Conservation (phyloP, 2,797 vertebrate genomes). For the Odontamblyopus lacepedii region DNA sequence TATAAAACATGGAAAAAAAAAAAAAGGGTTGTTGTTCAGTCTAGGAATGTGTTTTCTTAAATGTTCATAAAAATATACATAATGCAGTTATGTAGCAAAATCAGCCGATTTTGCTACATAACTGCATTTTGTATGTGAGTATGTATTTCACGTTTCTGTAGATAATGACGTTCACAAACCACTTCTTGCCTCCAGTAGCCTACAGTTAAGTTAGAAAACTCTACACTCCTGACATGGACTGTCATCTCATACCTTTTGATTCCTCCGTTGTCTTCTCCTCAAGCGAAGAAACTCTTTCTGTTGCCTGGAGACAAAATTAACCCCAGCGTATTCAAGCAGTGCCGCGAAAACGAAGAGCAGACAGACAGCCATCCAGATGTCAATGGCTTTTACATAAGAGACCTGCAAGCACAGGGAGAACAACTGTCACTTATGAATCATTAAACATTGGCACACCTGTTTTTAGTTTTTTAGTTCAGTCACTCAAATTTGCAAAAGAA, state of each 20-base stretch:
- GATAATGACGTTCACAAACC: neutral
- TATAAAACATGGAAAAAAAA: too few species aligned
- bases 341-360: constrained; percentile 98
- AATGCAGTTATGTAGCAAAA: too few species aligned
- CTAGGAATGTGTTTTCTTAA: too few species aligned
- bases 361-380: constrained; percentile 99
- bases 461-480: neutral
- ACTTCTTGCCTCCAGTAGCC: neutral
- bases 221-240: constrained; percentile 20
- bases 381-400: constrained; percentile 98
- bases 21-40: too few species aligned
- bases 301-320: constrained; percentile 98
- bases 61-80: too few species aligned
- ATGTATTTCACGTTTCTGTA: too few species aligned
- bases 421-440: constrained; percentile 16
- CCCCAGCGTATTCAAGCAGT: constrained; percentile 95
- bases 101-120: too few species aligned
- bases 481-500: neutral
- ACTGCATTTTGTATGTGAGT: too few species aligned
- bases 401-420: constrained; percentile 78
- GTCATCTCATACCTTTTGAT: constrained; percentile 84
- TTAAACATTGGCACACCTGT: constrained; percentile 4
- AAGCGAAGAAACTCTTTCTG: constrained; percentile 98
- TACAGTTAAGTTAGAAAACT: neutral
- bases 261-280: constrained; percentile 89